Base-by-base conservation (phyloP, 2,113 vertebrate genomes). In the Megalops atlanticus region DNA sequence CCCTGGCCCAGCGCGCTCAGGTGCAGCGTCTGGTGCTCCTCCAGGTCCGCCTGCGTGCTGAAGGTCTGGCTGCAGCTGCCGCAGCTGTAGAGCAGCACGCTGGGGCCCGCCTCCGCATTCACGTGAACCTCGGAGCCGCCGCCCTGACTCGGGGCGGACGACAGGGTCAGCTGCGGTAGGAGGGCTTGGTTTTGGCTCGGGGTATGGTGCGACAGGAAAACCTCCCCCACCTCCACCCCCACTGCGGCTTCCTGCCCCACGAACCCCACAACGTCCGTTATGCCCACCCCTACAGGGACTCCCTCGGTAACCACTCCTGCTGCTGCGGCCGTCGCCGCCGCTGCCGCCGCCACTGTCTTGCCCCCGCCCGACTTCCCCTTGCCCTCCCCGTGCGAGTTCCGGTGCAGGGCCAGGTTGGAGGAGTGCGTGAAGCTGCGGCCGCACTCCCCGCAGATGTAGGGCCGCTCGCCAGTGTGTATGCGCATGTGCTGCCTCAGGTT, bases 401-500 rank as follows among this genome's bases (percentile, higher is more conserved):
- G 93, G 87, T 95, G 92, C 81, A 95, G 91, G 2, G 94, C 94
- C 77, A 97, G 91, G 89, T 97, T 97, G 70, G 96, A 93, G 0
- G 97, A 96, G 80, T 98, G 97, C 0, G 96, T 96, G 84, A 98
- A 98, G 83, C 92, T 94, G 75, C 96, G 95, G 1, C 96, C 95
- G 85, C 87, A 90, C 74, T 91, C 87, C 0, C 85, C 31, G 81
- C 92, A 93, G 79, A 94, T 81, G 78, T 95, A 94, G 0, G 94
- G 93, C 80, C 92, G 89, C 87, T 95, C 94, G 0, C 97, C 96
- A 0, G 96, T 97, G 84, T 98, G 97, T 76, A 96, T 96, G 58
- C 96, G 92, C 91, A 96, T 95, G 90, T 96, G 96, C 89, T 96
- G 96, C 85, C 96, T 91, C 84, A 97, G 91, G 90, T 97, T 97